Percentiles rank a stretch among this genome's conserved stretches.
Conservation (phyloP, 2,797 vertebrate species). For the Malacoraja senta region DNA sequence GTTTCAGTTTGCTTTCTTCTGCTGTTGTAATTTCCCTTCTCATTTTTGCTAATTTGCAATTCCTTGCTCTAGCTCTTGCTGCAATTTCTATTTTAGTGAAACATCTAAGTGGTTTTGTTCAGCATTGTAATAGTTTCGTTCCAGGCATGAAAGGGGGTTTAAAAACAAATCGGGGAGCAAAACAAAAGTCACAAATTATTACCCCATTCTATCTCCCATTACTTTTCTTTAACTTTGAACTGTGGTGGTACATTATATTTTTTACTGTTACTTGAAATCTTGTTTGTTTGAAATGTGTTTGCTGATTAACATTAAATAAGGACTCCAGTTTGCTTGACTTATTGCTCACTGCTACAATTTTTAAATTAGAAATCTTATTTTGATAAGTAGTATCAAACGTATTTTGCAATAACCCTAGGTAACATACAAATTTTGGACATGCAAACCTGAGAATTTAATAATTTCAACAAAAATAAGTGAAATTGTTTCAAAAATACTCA, state of each 20-base stretch:
- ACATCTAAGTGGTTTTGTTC: not conserved
- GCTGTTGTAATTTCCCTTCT: conserved; percentile 8
- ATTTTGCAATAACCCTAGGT: not conserved
- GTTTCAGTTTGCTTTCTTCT: not conserved
- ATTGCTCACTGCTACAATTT: not conserved
- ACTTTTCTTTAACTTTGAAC: not conserved
- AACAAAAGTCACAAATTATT: not conserved
- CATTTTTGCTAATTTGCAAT: not conserved
- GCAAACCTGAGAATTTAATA: not conserved
- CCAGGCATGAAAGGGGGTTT: not conserved
- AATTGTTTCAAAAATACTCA: not conserved
- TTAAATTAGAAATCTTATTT: not conserved
- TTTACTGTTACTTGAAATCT: not conserved
- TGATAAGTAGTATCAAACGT: not conserved
- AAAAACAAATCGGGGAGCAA: no score
- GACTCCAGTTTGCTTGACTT: not conserved
- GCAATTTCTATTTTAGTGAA: not conserved
- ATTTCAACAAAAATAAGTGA: not conserved
- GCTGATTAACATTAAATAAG: no score
- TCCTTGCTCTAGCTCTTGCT: not conserved
- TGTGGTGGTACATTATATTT: not conserved
- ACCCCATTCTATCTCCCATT: not conserved
- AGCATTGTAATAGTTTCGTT: not conserved
- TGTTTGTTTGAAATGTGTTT: not conserved
- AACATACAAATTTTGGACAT: not conserved